phyloP scores from a whole-genome alignment of 2,113 vertebrate species.

The Pseudolaguvia tuberculata region DNA sequence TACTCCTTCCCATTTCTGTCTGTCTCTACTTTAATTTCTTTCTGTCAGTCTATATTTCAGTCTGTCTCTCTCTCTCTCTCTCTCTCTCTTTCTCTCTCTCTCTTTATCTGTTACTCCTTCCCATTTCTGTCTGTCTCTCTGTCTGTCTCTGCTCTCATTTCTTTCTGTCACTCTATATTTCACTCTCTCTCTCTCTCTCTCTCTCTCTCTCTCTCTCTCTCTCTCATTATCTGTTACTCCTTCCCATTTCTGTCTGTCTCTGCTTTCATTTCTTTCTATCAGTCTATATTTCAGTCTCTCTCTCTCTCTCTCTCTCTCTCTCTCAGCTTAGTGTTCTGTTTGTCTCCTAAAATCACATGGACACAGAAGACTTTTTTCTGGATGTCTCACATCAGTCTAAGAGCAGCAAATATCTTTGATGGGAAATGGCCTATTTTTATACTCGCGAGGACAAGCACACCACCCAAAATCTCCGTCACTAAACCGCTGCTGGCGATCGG shows the following conservation, averaged over 20 bases:
- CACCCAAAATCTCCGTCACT: conserved; percentile 49
- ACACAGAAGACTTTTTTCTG: conserved; percentile 41
- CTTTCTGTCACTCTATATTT: too few relatives aligned
- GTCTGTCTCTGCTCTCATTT: too few relatives aligned
- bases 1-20: too few relatives aligned
- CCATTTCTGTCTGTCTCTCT: too few relatives aligned
- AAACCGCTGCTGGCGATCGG: conserved; percentile 37
- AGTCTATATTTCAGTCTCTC: not conserved
- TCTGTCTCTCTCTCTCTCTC: too few relatives aligned
- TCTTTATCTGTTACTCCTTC: too few relatives aligned
- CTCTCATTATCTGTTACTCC: too few relatives aligned
- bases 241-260: not conserved
- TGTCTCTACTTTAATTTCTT: too few relatives aligned
- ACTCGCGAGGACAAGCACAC: conserved; percentile 71
- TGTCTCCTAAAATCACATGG: conserved; percentile 20
- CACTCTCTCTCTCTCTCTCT: too few relatives aligned
- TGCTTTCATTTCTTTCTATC: conserved; percentile 12
- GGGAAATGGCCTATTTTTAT: conserved; percentile 72
- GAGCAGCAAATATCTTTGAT: conserved; percentile 49
- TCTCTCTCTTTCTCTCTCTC: too few relatives aligned
- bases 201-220: too few relatives aligned
- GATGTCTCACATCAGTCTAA: conserved; percentile 46
- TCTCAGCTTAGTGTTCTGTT: conserved; percentile 22
- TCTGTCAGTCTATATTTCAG: too few relatives aligned
- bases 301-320: conserved; percentile 18